Conservation (phyloP, 2,113 vertebrate species). For the Zosterops lateralis region DNA sequence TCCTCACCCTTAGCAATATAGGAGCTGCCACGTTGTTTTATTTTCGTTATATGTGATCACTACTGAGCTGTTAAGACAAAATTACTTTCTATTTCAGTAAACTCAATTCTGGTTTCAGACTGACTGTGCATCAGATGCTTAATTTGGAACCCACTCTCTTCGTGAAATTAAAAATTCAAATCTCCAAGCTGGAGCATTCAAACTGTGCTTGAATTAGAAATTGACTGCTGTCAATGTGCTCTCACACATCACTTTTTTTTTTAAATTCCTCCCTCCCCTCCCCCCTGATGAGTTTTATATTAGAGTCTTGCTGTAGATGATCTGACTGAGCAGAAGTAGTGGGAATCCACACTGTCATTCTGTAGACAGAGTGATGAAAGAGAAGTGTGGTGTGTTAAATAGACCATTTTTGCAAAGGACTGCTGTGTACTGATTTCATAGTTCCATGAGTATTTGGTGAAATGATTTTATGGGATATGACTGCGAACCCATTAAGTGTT, state of each 20-base stretch:
- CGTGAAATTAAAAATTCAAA: conserved; percentile 68
- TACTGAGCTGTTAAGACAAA: conserved; percentile 58
- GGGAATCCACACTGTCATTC: conserved; percentile 48
- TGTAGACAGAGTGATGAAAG: conserved; percentile 52
- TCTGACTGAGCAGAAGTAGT: conserved; percentile 56
- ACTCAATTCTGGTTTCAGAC: conserved; percentile 59
- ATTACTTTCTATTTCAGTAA: conserved; percentile 68
- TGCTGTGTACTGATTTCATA: conserved; percentile 7
- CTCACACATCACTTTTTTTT: conserved; percentile 19
- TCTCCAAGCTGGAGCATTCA: conserved; percentile 57
- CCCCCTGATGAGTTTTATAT: conserved; percentile 16
- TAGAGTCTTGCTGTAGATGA: conserved; percentile 32
- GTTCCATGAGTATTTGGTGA: neutral
- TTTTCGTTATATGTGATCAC: conserved; percentile 47
- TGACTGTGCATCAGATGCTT: conserved; percentile 63
- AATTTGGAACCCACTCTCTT: conserved; percentile 59
- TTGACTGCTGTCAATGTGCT: conserved; percentile 65
- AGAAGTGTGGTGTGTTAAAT: conserved; percentile 53
- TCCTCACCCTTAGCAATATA: conserved; percentile 21
- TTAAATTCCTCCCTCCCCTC: neutral
- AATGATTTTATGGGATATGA: neutral
- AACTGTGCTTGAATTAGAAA: conserved; percentile 69
- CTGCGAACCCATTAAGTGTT: neutral
- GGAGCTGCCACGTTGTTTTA: conserved; percentile 45
- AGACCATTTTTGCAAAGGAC: neutral